These are phyloP conservation scores for Oceanites oceanicus DNA, from an alignment of 2,113 vertebrate genomes.

Conservation along the genomic window DNA sequence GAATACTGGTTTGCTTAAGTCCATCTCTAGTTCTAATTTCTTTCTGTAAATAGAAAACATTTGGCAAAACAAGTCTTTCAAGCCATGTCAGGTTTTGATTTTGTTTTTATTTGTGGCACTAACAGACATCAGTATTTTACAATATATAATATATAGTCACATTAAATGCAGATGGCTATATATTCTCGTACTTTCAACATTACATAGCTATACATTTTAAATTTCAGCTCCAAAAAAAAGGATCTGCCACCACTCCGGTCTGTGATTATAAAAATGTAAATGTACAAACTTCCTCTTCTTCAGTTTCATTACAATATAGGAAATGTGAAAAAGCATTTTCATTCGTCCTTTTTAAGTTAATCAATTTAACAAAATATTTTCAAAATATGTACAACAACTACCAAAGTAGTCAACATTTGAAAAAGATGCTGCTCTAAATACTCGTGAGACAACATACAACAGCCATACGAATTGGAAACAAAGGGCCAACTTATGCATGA, in stretches of 20 bases:
- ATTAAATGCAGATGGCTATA: constrained; percentile 33
- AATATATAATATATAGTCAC: constrained; percentile 31
- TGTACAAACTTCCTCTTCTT: constrained; percentile 37
- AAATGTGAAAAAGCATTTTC: constrained; percentile 37
- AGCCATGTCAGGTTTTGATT: background rate
- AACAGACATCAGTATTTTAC: constrained; percentile 62
- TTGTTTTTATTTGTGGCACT: constrained; percentile 77
- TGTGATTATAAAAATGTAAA: constrained; percentile 36
- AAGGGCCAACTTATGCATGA: background rate
- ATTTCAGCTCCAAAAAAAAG: background rate
- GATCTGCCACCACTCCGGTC: background rate
- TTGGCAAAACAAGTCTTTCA: background rate
- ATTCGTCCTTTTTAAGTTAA: constrained; percentile 42
- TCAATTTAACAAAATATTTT: constrained; percentile 24
- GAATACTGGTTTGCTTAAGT: background rate
- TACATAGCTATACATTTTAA: constrained; percentile 1
- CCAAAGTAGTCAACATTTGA: background rate
- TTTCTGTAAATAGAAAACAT: background rate
- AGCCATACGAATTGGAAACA: background rate
- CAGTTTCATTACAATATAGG: background rate
- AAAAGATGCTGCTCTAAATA: constrained; percentile 34
- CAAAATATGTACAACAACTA: constrained; percentile 43
- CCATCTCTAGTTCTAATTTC: background rate
- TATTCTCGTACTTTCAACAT: background rate
- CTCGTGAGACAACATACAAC: background rate